These are phyloP conservation scores for Drosophila watanabei DNA, from an alignment of 1,140 invertebrate species.

Conservation along the genomic window DNA sequence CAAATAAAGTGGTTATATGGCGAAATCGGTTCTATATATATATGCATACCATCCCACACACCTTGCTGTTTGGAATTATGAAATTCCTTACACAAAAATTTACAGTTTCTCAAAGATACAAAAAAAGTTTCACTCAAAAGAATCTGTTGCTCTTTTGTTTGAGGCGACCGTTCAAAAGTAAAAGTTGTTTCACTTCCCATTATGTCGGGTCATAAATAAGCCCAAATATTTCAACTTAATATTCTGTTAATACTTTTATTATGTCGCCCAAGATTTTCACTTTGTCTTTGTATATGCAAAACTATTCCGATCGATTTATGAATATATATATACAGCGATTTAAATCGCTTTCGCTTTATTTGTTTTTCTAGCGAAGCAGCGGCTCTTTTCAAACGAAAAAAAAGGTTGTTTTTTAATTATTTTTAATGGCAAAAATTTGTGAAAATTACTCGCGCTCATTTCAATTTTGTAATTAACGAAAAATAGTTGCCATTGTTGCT, in stretches of 20 bases:
- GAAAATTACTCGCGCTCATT: conserved; percentile 62
- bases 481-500: conserved; percentile 49
- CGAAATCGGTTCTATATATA: conserved; percentile 59
- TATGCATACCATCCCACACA: conserved; percentile 28
- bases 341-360: conserved; percentile 53
- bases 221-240: conserved; percentile 53
- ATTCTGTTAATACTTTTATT: conserved; percentile 74
- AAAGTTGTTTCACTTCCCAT: conserved; percentile 78
- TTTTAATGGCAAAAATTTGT: conserved; percentile 63
- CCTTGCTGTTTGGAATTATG: conserved; percentile 62
- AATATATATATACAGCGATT: conserved; percentile 7
- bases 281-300: conserved; percentile 54
- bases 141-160: conserved; percentile 69
- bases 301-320: conserved; percentile 31
- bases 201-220: conserved; percentile 41
- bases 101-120: conserved; percentile 39
- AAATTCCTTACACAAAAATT: conserved; percentile 58
- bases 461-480: conserved; percentile 73
- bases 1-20: conserved; percentile 77
- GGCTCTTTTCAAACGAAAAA: conserved; percentile 36
- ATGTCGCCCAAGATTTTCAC: conserved; percentile 49
- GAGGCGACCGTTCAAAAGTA: conserved; percentile 53
- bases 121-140: conserved; percentile 62
- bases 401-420: background rate
- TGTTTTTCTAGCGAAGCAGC: conserved; percentile 29